Percentiles rank a stretch among this genome's conserved stretches.
These are phyloP conservation scores for Macropodus opercularis DNA, from an alignment of 2,797 vertebrate genomes.

Conservation along the genomic window DNA sequence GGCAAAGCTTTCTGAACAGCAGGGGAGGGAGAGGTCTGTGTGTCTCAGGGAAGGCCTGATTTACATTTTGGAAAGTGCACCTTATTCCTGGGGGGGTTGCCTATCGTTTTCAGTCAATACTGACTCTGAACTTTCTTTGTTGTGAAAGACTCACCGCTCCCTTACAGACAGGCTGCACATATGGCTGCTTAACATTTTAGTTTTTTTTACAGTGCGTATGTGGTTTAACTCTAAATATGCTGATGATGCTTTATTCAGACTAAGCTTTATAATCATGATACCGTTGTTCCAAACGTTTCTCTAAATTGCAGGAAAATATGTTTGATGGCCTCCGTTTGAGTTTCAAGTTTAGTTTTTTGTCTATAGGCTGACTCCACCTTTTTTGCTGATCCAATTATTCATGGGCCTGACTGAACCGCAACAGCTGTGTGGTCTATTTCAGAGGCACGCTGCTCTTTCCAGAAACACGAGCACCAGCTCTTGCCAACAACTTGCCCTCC, in stretches of 20 bases:
- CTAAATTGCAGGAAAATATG: constrained; percentile 13
- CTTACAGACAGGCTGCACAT: constrained; percentile 40
- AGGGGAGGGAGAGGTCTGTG: constrained; percentile 61
- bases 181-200: constrained; percentile 25
- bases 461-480: constrained; percentile 52
- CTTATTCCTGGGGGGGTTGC: constrained; percentile 67
- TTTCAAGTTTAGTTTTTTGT: constrained; percentile 38
- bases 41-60: constrained; percentile 70
- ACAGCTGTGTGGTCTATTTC: constrained; percentile 58
- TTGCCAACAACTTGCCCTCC: constrained; percentile 69
- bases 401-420: constrained; percentile 47
- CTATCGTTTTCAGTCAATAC: constrained; percentile 82
- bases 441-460: constrained; percentile 45
- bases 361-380: constrained; percentile 3
- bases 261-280: constrained; percentile 1
- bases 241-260: neutral
- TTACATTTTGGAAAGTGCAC: constrained; percentile 86
- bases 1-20: constrained; percentile 75
- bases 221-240: constrained; percentile 13
- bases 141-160: constrained; percentile 64
- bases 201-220: constrained; percentile 7
- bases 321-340: constrained; percentile 15
- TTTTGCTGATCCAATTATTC: constrained; percentile 57
- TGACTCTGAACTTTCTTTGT: constrained; percentile 83
- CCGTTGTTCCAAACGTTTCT: constrained; percentile 1